Conservation (phyloP, 2,113 vertebrate species). For the Corapipo altera region DNA sequence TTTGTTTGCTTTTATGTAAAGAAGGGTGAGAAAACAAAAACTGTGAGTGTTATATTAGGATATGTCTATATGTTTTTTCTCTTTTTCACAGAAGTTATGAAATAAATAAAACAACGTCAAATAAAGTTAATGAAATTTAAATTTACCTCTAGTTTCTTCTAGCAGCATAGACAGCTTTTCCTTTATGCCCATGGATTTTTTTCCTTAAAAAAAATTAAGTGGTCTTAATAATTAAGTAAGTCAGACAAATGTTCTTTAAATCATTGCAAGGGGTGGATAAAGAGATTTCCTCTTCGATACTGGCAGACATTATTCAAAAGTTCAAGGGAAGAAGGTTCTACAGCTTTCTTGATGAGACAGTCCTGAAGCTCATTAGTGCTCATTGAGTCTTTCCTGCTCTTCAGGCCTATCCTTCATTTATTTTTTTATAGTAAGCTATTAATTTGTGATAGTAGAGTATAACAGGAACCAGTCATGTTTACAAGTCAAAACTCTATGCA, state of each 20-base stretch:
- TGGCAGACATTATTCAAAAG: not conserved
- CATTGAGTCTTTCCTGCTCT: slow-evolving; percentile 28
- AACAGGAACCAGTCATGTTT: not conserved
- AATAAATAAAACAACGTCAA: not conserved
- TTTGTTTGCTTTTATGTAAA: not conserved
- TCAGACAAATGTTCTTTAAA: not conserved
- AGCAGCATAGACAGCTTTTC: not conserved
- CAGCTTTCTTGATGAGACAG: not conserved
- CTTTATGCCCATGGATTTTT: not conserved
- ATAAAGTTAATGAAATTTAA: not conserved
- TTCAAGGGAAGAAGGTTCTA: slow-evolving; percentile 28
- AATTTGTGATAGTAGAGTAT: not conserved
- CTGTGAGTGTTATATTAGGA: not conserved
- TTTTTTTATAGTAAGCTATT: slow-evolving; percentile 12
- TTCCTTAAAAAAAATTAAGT: not conserved
- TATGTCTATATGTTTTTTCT: not conserved
- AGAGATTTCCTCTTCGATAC: slow-evolving; percentile 1
- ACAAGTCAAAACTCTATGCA: not conserved
- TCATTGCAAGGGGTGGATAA: not conserved
- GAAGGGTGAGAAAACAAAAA: not conserved
- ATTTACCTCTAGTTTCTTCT: not conserved
- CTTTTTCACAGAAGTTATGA: not conserved
- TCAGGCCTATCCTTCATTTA: slow-evolving; percentile 52
- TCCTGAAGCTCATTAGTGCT: not conserved
- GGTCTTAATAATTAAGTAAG: not conserved